phyloP scores from a whole-genome alignment of 2,888 invertebrate genomes.

The Myopa testacea region DNA sequence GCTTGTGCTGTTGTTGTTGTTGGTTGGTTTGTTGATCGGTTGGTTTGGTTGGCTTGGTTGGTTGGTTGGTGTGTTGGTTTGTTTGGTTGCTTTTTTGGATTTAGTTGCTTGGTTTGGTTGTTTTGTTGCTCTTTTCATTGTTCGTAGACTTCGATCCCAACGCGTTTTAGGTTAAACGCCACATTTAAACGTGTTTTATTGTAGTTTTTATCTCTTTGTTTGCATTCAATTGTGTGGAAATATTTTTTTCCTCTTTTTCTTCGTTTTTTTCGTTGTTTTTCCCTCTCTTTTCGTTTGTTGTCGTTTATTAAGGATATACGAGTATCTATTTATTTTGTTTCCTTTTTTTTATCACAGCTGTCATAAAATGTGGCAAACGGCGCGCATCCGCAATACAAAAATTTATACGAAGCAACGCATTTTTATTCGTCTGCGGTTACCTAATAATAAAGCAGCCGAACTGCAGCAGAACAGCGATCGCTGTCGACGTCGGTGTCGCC shows the following conservation, averaged over 20 bases:
- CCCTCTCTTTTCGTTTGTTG: slow-evolving; percentile 19
- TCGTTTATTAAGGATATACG: not conserved
- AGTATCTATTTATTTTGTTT: slow-evolving; percentile 5
- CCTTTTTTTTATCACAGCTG: slow-evolving; percentile 15
- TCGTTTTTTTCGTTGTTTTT: too few relatives aligned
- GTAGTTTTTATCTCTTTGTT: slow-evolving; percentile 11
- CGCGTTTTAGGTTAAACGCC: too few relatives aligned
- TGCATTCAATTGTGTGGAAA: slow-evolving; percentile 9
- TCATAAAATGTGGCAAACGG: slow-evolving; percentile 22
- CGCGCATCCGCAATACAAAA: slow-evolving; percentile 13
- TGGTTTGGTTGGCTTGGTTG: not conserved
- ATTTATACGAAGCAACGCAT: not conserved
- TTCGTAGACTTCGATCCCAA: not conserved
- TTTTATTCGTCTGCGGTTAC: slow-evolving; percentile 11
- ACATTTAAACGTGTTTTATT: slow-evolving; percentile 25
- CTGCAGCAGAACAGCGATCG: not conserved
- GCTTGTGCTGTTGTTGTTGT: not conserved
- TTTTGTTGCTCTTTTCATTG: not conserved
- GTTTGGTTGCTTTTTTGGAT: not conserved
- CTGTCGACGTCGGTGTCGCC: too few relatives aligned
- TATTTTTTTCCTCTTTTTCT: slow-evolving; percentile 3
- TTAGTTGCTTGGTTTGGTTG: not conserved
- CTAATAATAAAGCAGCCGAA: slow-evolving; percentile 13
- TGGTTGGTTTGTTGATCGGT: not conserved
- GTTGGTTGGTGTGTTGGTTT: not conserved